phyloP scores from a whole-genome alignment of 1,140 invertebrate species.

The Tetragonula clypearis region DNA sequence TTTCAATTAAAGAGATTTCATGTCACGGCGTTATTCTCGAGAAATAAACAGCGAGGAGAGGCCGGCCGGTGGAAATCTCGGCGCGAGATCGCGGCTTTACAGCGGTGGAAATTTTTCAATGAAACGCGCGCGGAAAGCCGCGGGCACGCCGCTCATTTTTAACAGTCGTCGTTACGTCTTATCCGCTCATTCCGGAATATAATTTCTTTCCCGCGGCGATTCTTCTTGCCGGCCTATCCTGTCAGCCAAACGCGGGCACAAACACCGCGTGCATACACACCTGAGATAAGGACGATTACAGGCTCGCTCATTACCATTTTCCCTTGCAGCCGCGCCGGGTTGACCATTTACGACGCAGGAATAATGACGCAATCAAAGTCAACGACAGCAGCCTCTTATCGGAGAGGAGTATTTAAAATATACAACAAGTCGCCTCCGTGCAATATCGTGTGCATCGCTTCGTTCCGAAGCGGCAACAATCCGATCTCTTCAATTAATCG shows the following conservation, averaged over 20 bases:
- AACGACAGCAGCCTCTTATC: constrained; percentile 64
- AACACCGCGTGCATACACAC: constrained; percentile 30
- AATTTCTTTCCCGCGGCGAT: constrained; percentile 56
- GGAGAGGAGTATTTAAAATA: constrained; percentile 48
- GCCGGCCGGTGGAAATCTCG: neutral
- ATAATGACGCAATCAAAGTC: constrained; percentile 69
- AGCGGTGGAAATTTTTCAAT: constrained; percentile 12
- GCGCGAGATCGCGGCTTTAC: neutral
- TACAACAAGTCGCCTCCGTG: constrained; percentile 24
- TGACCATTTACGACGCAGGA: constrained; percentile 57
- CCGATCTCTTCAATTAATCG: constrained; percentile 30
- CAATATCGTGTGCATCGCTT: constrained; percentile 9
- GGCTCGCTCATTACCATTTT: constrained; percentile 66
- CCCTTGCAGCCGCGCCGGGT: constrained; percentile 31
- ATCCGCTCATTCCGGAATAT: constrained; percentile 39
- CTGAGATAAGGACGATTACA: constrained; percentile 69
- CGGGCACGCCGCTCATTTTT: constrained; percentile 14
- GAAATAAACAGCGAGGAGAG: neutral
- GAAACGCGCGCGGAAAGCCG: constrained; percentile 16
- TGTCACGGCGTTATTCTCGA: neutral
- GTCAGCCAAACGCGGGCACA: neutral
- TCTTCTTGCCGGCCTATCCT: constrained; percentile 33
- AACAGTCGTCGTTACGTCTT: constrained; percentile 20
- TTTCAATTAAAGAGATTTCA: neutral
- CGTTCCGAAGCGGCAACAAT: neutral